Percentiles rank a stretch among this genome's conserved stretches.
These are phyloP conservation scores for Cryptus armator DNA, from an alignment of 2,888 invertebrate genomes.

Conservation along the genomic window DNA sequence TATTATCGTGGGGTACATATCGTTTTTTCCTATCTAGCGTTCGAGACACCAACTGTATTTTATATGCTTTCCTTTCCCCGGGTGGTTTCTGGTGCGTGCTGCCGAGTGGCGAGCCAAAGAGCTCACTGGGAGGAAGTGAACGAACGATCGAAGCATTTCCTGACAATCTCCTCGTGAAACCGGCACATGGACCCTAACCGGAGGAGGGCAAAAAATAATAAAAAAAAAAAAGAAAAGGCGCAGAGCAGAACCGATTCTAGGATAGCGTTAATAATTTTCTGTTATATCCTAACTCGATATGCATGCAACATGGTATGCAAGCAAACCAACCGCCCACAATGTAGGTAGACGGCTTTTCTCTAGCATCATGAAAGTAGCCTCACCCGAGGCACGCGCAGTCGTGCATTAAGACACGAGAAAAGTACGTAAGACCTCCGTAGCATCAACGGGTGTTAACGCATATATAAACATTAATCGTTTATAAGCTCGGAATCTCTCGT, in stretches of 20 bases:
- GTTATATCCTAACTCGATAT: background rate
- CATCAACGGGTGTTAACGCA: slow-evolving; percentile 35
- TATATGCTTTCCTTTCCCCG: slow-evolving; percentile 46
- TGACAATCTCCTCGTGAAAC: slow-evolving; percentile 57
- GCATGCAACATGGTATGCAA: slow-evolving; percentile 11
- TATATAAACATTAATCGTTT: slow-evolving; percentile 51
- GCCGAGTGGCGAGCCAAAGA: slow-evolving; percentile 4
- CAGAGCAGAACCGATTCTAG: background rate
- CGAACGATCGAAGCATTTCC: slow-evolving; percentile 52
- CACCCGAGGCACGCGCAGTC: slow-evolving; percentile 50
- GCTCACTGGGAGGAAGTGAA: slow-evolving; percentile 39
- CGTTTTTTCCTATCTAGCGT: background rate
- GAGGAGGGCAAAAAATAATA: slow-evolving; percentile 2
- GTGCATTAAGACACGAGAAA: slow-evolving; percentile 36
- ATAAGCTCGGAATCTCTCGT: slow-evolving; percentile 26
- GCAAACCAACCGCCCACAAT: slow-evolving; percentile 73
- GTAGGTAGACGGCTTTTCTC: slow-evolving; percentile 82
- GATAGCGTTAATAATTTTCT: background rate
- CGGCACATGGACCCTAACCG: slow-evolving; percentile 19
- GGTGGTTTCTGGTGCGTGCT: slow-evolving; percentile 12
- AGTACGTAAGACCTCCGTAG: slow-evolving; percentile 25
- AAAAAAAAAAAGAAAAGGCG: background rate
- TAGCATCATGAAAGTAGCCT: slow-evolving; percentile 74
- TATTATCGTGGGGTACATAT: slow-evolving; percentile 44
- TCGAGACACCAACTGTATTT: background rate